Evolutionary conservation across 2,888 invertebrate species (phyloP).

Genomic region (Himalopsyche japonica): DNA sequence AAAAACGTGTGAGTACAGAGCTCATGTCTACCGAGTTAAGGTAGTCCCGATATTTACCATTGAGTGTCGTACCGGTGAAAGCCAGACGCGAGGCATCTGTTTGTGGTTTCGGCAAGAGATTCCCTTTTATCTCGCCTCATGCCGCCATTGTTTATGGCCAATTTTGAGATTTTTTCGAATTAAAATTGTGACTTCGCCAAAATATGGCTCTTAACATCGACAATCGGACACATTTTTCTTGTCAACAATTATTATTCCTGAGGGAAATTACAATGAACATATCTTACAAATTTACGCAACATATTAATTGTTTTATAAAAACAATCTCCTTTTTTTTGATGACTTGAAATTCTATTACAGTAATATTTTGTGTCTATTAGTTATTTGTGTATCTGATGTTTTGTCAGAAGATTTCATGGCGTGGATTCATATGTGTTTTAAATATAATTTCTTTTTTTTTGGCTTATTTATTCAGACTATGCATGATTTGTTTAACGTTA

Average conservation of each 20-base stretch:
- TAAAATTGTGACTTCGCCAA: background rate
- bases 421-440: too few species aligned
- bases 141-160: constrained; percentile 4
- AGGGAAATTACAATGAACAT: background rate
- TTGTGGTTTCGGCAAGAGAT: background rate
- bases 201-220: background rate
- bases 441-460: too few species aligned
- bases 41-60: background rate
- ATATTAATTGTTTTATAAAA: too few species aligned
- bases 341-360: too few species aligned
- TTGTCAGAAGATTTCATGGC: too few species aligned
- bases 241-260: background rate
- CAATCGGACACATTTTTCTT: background rate
- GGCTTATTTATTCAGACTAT: too few species aligned
- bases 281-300: too few species aligned
- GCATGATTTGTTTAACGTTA: too few species aligned
- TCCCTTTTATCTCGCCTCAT: constrained; percentile 10
- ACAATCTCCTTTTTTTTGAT: too few species aligned
- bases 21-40: background rate
- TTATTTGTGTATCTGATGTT: too few species aligned
- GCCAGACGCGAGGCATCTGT: background rate
- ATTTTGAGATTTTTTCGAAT: background rate
- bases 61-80: background rate
- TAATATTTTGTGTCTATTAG: too few species aligned
- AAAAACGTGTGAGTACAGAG: background rate